Evolutionary conservation across 2,888 invertebrate species (phyloP).

Genomic region (Chalcis sispes): DNA sequence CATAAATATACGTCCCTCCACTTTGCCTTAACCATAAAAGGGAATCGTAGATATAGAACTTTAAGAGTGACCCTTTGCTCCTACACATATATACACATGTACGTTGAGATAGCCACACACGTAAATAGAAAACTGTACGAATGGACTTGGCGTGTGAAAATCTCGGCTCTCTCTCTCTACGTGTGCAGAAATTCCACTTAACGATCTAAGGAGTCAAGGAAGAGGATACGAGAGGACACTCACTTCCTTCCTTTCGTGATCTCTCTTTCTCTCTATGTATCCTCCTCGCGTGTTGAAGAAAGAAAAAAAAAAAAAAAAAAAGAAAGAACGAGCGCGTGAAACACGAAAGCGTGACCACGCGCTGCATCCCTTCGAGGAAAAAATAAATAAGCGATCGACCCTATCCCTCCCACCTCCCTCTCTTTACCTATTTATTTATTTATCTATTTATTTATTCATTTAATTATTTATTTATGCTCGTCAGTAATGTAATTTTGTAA

Average conservation of each 20-base stretch:
- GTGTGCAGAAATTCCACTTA: conserved; percentile 36
- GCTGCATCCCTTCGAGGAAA: neutral
- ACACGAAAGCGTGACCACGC: conserved; percentile 36
- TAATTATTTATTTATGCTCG: no score
- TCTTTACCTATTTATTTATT: neutral
- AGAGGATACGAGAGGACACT: conserved; percentile 14
- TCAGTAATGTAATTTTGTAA: no score
- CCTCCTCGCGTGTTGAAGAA: no score
- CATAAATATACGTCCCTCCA: neutral
- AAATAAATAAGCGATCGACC: conserved; percentile 17
- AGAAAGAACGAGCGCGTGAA: no score
- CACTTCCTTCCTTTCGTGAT: conserved; percentile 16
- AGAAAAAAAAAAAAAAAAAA: no score
- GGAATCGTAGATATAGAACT: neutral
- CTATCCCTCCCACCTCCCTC: neutral
- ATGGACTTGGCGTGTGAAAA: conserved; percentile 7
- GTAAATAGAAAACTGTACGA: no score
- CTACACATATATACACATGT: no score
- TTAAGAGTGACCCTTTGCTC: neutral
- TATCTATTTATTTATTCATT: no score
- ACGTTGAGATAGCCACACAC: no score
- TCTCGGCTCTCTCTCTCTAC: neutral
- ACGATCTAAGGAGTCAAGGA: no score
- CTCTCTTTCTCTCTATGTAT: neutral
- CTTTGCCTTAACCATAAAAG: no score